Percentiles rank a stretch among this genome's conserved stretches.
These are phyloP conservation scores for Chaetorhynchus papuensis DNA, from an alignment of 2,113 vertebrate species.

Conservation along the genomic window DNA sequence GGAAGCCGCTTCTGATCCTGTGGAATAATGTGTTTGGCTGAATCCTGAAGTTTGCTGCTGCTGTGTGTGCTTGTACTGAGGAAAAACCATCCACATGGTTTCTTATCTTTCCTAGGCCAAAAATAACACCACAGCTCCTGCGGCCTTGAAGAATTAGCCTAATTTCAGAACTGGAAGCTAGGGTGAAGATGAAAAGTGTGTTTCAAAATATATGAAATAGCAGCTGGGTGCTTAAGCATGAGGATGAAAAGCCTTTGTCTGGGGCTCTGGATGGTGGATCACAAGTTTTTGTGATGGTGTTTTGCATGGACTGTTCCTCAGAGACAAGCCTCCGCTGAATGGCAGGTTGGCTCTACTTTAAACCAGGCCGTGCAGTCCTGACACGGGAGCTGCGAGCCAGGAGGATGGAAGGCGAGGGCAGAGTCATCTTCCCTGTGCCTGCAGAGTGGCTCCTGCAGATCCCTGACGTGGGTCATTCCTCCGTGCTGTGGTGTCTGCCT, in stretches of 20 bases:
- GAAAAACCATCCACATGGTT: not conserved
- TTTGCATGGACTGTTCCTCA: not conserved
- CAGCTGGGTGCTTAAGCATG: not conserved
- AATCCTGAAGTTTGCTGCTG: not conserved
- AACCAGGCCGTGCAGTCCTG: rapidly evolving
- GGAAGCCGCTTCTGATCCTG: not conserved
- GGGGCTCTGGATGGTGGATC: not conserved
- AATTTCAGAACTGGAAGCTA: not conserved
- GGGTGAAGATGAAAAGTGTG: conserved; percentile 3
- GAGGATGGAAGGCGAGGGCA: not conserved
- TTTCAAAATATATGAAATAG: not conserved
- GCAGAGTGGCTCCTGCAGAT: not conserved
- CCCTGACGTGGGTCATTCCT: not conserved
- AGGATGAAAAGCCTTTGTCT: not conserved
- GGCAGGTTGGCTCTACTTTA: not conserved
- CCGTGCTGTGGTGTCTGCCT: not conserved
- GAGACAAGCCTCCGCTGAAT: not conserved
- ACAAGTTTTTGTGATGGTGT: not conserved
- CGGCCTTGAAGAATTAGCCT: not conserved
- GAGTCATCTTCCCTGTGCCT: not conserved
- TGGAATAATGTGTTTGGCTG: not conserved
- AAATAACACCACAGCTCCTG: conserved; percentile 6
- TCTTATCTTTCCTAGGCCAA: conserved; percentile 13
- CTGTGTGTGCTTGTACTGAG: not conserved
- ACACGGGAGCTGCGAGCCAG: rapidly evolving